phyloP scores from a whole-genome alignment of 2,113 vertebrate species.

The Sturnira hondurensis region DNA sequence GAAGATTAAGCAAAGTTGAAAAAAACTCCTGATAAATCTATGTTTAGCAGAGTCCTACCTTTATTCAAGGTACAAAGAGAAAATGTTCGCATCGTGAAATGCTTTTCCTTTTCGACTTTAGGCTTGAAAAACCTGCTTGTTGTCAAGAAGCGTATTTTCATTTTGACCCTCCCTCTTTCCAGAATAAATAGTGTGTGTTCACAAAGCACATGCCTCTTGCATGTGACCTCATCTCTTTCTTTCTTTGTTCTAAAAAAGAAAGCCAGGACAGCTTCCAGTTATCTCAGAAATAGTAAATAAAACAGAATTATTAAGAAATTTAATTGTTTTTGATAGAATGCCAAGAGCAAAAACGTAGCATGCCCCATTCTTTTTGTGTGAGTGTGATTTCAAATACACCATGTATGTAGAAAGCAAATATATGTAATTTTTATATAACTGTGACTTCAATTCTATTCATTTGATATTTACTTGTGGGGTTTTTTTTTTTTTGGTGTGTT shows the following conservation, averaged over 20 bases:
- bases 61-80: background rate
- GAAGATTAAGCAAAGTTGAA: background rate
- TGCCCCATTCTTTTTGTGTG: background rate
- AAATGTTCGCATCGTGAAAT: background rate
- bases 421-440: background rate
- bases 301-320: background rate
- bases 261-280: background rate
- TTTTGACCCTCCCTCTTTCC: background rate
- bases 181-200: background rate
- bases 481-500: background rate
- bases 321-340: background rate
- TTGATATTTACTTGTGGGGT: background rate
- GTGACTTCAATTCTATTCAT: background rate
- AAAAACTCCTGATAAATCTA: background rate
- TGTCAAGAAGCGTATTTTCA: background rate
- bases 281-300: background rate
- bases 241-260: background rate
- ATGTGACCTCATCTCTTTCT: background rate
- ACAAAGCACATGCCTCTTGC: background rate
- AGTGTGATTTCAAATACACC: background rate
- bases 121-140: background rate
- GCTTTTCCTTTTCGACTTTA: background rate
- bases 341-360: background rate
- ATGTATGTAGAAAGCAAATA: background rate
- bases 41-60: background rate